Percentiles rank a stretch among this genome's conserved stretches.
Conservation (phyloP, 2,888 invertebrate species). For the Drosophila meridionalis region DNA sequence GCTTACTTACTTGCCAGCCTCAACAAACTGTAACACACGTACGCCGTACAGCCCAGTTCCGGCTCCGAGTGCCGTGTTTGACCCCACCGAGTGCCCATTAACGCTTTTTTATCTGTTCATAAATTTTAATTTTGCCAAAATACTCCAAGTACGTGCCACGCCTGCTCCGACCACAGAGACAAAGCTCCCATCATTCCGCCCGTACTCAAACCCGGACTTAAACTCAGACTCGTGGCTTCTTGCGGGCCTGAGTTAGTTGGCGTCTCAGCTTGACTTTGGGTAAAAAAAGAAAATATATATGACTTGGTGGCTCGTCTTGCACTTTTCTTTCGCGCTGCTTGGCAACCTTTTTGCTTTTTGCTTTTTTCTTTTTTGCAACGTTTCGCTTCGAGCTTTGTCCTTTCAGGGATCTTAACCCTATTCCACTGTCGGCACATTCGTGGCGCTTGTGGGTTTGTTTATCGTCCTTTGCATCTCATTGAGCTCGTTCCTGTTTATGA, state of each 20-base stretch:
- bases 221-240: conserved; percentile 23
- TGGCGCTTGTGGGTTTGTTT: conserved; percentile 69
- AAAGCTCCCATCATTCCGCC: conserved; percentile 60
- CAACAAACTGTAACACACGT: conserved; percentile 51
- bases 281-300: conserved; percentile 60
- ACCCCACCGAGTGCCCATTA: conserved; percentile 73
- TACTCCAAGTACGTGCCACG: conserved; percentile 74
- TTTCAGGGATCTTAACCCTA: conserved; percentile 65
- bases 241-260: conserved; percentile 38
- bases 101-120: conserved; percentile 81
- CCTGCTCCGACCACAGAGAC: conserved; percentile 31
- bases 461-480: conserved; percentile 81
- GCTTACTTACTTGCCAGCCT: conserved; percentile 53
- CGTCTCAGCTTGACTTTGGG: conserved; percentile 54
- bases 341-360: conserved; percentile 45
- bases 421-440: conserved; percentile 59
- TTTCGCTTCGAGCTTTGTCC: conserved; percentile 39
- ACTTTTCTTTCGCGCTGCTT: conserved; percentile 27
- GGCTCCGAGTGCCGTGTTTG: conserved; percentile 34
- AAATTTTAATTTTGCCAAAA: conserved; percentile 80
- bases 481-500: conserved; percentile 68
- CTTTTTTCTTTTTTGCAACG: conserved; percentile 50
- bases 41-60: conserved; percentile 38
- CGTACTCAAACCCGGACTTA: conserved; percentile 6
- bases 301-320: conserved; percentile 62